Conservation (phyloP, 2,797 vertebrate genomes). For the Streptopelia turtur region DNA sequence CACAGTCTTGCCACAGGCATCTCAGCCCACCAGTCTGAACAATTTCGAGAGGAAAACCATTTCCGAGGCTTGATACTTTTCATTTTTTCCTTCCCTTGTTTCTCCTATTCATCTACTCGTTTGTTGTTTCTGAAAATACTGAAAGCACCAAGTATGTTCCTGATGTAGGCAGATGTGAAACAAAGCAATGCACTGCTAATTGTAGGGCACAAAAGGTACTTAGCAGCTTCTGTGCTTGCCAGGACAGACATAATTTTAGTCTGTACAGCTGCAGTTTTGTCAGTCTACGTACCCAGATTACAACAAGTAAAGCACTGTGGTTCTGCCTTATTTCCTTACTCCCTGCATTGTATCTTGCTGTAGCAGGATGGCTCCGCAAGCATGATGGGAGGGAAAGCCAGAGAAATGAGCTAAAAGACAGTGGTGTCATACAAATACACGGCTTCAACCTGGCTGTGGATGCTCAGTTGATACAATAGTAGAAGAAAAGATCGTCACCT, state of each 20-base stretch:
- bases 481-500: neutral
- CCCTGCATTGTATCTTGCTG: neutral
- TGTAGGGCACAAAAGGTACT: neutral
- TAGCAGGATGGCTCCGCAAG: neutral
- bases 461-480: neutral
- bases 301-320: constrained; percentile 36
- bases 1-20: neutral
- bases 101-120: neutral
- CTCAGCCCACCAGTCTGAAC: constrained; percentile 1
- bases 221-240: constrained; percentile 18
- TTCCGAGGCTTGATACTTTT: neutral
- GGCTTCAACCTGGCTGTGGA: neutral
- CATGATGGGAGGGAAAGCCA: neutral
- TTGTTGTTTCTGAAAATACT: constrained; percentile 18
- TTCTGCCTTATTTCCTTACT: constrained; percentile 13
- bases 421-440: neutral
- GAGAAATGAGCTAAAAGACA: neutral
- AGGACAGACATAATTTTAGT: constrained; percentile 42
- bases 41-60: constrained; percentile 2
- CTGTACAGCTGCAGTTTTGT: constrained; percentile 47
- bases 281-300: constrained; percentile 19
- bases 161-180: constrained; percentile 40
- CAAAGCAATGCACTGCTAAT: constrained; percentile 9
- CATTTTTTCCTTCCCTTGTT: neutral
- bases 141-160: constrained; percentile 7